Percentiles rank a stretch among this genome's conserved stretches.
Evolutionary conservation across 2,888 invertebrate genomes (phyloP).

Genomic region (Thyatira batis): DNA sequence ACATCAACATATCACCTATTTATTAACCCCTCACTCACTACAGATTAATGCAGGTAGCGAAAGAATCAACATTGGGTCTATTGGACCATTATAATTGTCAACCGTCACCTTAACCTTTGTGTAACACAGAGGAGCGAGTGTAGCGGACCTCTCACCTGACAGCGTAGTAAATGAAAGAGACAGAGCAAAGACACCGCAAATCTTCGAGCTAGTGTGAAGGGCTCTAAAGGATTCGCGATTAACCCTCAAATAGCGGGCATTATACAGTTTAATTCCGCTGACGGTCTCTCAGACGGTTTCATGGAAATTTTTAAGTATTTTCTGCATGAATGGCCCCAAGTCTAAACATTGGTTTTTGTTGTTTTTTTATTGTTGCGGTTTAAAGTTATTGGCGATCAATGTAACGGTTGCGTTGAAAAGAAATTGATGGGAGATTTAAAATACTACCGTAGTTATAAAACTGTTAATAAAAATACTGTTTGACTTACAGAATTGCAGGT

Average conservation of each 20-base stretch:
- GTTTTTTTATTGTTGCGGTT: constrained; percentile 51
- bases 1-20: neutral
- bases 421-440: constrained; percentile 19
- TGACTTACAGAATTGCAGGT: constrained; percentile 3
- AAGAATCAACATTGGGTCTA: constrained; percentile 37
- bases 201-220: too few relatives aligned
- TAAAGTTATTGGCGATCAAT: constrained; percentile 43
- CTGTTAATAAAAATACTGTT: neutral
- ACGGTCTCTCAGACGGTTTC: constrained; percentile 38
- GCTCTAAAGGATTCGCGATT: constrained; percentile 54
- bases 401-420: constrained; percentile 34
- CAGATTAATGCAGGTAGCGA: constrained; percentile 40
- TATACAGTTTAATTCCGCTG: constrained; percentile 34
- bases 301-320: constrained; percentile 72
- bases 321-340: constrained; percentile 60
- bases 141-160: too few relatives aligned
- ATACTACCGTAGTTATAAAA: constrained; percentile 2
- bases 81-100: constrained; percentile 53
- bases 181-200: too few relatives aligned
- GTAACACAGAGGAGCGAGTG: too few relatives aligned
- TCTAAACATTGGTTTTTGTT: constrained; percentile 58
- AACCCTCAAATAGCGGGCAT: constrained; percentile 53
- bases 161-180: too few relatives aligned
- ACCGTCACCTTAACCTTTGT: constrained; percentile 51
- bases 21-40: constrained; percentile 15